These are phyloP conservation scores for Aleiodes sp. DNA, from an alignment of 1,140 invertebrate genomes.

Conservation along the genomic window DNA sequence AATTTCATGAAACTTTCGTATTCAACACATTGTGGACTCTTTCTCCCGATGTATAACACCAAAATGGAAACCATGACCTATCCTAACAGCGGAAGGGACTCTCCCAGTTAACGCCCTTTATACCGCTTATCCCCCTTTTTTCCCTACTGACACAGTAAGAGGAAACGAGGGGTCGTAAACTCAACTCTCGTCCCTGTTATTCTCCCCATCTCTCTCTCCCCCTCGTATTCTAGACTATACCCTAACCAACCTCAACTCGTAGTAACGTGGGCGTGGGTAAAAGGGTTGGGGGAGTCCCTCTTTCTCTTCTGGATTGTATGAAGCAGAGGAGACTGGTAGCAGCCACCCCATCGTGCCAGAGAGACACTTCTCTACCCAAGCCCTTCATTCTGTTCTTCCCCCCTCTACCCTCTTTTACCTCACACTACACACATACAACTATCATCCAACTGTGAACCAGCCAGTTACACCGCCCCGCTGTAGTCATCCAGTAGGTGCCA, in stretches of 20 bases:
- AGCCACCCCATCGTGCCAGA: not conserved
- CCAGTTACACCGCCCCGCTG: not conserved
- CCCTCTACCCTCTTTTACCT: not conserved
- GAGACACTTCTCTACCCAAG: conserved; percentile 15
- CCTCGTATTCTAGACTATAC: not conserved
- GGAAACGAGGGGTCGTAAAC: conserved; percentile 53
- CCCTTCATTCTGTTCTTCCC: not conserved
- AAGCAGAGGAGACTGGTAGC: conserved; percentile 20
- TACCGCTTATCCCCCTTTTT: conserved; percentile 7
- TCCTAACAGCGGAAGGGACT: conserved; percentile 36
- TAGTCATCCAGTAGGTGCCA: not conserved
- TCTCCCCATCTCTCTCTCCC: not conserved
- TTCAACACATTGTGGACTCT: too few species aligned
- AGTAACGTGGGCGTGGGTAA: conserved; percentile 20
- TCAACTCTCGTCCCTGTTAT: conserved; percentile 35
- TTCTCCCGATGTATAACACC: too few species aligned
- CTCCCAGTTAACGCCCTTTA: conserved; percentile 15
- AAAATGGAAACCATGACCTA: conserved; percentile 44
- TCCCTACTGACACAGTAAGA: conserved; percentile 35
- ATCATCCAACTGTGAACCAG: not conserved
- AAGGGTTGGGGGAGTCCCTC: not conserved
- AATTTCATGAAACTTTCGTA: not conserved
- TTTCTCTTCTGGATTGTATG: conserved; percentile 12
- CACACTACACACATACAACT: not conserved
- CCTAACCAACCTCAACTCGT: conserved; percentile 25